Evolutionary conservation across 2,888 invertebrate species (phyloP).

Genomic region (Chrysomela aeneicollis): DNA sequence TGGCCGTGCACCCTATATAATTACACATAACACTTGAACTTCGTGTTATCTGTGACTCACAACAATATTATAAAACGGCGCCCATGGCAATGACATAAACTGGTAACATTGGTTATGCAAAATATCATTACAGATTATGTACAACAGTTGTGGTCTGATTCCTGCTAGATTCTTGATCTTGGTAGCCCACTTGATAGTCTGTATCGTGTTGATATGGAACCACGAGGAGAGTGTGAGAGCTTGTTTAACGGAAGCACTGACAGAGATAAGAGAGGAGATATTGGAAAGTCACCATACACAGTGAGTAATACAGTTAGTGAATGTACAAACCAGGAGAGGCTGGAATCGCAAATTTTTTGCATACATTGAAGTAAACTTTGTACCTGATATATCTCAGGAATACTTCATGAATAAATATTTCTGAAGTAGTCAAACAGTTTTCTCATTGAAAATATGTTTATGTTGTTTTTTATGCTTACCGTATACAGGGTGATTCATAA

Average conservation of each 20-base stretch:
- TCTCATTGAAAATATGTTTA: too few relatives aligned
- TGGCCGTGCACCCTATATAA: too few relatives aligned
- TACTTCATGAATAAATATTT: too few relatives aligned
- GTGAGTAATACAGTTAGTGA: slow-evolving; percentile 59
- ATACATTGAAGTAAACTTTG: too few relatives aligned
- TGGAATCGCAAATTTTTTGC: background rate
- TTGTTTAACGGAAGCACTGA: slow-evolving; percentile 59
- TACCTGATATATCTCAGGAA: too few relatives aligned
- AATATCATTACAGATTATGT: slow-evolving; percentile 48
- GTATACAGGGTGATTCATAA: too few relatives aligned
- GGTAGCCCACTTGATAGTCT: slow-evolving; percentile 73
- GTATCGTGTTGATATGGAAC: slow-evolving; percentile 74
- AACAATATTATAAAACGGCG: too few relatives aligned
- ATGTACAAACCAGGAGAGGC: too few relatives aligned
- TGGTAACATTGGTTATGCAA: background rate
- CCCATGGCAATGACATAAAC: background rate
- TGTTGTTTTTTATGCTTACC: too few relatives aligned
- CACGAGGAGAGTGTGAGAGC: slow-evolving; percentile 65
- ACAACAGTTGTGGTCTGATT: slow-evolving; percentile 62
- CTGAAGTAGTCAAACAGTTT: too few relatives aligned
- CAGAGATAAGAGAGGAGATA: slow-evolving; percentile 41
- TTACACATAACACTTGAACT: too few relatives aligned
- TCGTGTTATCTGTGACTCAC: too few relatives aligned
- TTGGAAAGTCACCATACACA: slow-evolving; percentile 68
- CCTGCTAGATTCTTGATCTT: slow-evolving; percentile 77